phyloP scores from a whole-genome alignment of 2,888 invertebrate species.

The Muscina levida region DNA sequence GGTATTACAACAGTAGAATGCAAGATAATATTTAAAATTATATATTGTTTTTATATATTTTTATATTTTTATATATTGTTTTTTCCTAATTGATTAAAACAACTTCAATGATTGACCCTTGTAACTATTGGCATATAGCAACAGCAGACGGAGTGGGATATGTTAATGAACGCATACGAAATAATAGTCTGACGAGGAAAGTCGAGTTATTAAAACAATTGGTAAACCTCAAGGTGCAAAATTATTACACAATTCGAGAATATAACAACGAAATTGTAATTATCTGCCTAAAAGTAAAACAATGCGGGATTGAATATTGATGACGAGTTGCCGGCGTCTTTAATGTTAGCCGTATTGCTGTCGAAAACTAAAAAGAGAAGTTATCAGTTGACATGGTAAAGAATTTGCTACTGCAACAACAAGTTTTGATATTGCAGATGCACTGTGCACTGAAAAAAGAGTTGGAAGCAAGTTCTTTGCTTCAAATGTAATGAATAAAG shows the following conservation, averaged over 20 bases:
- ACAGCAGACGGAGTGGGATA: background rate
- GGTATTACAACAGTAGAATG: too few species aligned
- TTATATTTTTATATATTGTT: too few species aligned
- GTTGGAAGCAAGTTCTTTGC: too few species aligned
- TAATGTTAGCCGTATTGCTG: conserved; percentile 36
- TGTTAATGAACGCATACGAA: background rate
- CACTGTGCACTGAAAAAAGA: too few species aligned
- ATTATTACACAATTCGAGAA: conserved; percentile 2
- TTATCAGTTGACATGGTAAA: too few species aligned
- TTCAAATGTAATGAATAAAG: too few species aligned
- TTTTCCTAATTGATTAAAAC: too few species aligned
- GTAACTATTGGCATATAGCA: background rate
- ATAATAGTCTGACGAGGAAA: conserved; percentile 18
- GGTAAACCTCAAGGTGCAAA: background rate
- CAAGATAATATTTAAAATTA: too few species aligned
- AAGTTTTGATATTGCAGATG: too few species aligned
- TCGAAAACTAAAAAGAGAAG: too few species aligned
- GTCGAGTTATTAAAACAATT: conserved; percentile 14
- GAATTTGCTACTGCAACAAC: too few species aligned
- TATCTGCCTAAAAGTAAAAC: conserved; percentile 9
- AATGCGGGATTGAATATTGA: conserved; percentile 22
- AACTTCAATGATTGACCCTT: background rate
- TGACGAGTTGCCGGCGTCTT: conserved; percentile 35
- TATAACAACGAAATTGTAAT: conserved; percentile 17
- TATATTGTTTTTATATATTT: too few species aligned